phyloP scores from a whole-genome alignment of 2,113 vertebrate species.

The Alectura lathami region DNA sequence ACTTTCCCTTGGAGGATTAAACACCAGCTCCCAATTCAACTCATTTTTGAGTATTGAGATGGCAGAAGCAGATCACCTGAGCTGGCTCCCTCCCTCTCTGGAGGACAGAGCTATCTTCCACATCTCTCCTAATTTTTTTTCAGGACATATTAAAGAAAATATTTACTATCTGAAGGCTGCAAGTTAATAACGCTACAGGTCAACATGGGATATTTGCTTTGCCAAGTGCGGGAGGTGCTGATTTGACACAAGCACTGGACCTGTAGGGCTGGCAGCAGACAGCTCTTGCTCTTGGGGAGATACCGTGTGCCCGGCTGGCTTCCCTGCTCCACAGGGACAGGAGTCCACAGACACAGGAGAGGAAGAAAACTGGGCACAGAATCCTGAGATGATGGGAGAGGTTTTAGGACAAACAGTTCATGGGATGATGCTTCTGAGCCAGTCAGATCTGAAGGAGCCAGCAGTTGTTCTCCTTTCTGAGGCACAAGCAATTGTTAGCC shows the following conservation, averaged over 20 bases:
- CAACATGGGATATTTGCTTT: background rate
- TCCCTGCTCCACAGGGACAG: background rate
- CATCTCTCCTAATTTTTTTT: background rate
- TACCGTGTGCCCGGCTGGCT: background rate
- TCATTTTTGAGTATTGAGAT: too few relatives aligned
- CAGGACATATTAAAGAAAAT: background rate
- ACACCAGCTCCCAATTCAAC: fast-evolving
- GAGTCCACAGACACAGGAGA: background rate
- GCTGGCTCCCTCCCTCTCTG: background rate
- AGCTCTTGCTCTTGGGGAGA: background rate
- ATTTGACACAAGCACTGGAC: background rate
- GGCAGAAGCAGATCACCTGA: background rate
- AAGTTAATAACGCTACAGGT: background rate
- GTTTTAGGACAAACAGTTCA: background rate
- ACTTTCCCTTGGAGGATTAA: background rate
- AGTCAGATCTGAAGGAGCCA: background rate
- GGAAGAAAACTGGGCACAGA: background rate
- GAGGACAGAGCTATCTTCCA: background rate
- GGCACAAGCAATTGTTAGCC: background rate
- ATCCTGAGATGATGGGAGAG: background rate
- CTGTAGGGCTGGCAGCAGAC: background rate
- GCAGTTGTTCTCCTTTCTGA: background rate
- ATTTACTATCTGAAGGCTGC: background rate
- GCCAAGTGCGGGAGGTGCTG: background rate
- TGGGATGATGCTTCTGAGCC: background rate